Conservation (phyloP, 2,888 invertebrate species). For the Himalopsyche japonica region DNA sequence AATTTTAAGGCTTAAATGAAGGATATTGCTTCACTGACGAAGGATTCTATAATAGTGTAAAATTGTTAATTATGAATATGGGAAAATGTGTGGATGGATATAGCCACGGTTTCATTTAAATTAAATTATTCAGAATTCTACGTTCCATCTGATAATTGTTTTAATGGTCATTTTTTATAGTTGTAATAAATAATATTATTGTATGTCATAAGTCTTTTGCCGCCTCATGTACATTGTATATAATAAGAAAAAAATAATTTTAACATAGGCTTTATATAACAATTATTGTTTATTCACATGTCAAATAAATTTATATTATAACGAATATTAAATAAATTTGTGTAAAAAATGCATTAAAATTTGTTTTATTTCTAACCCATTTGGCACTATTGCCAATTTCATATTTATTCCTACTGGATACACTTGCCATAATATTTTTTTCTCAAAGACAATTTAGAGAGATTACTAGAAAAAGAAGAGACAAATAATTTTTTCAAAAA, state of each 20-base stretch:
- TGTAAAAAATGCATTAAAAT: slow-evolving; percentile 32
- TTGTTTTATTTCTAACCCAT: slow-evolving; percentile 15
- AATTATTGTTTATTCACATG: slow-evolving; percentile 37
- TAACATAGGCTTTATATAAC: slow-evolving; percentile 35
- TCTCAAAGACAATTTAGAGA: too few relatives aligned
- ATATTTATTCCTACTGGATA: too few relatives aligned
- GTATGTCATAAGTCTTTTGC: slow-evolving; percentile 1
- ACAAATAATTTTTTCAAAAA: too few relatives aligned
- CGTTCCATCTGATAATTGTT: not conserved
- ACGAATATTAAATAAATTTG: slow-evolving; percentile 39
- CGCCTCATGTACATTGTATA: slow-evolving; percentile 13
- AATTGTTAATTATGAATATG: too few relatives aligned
- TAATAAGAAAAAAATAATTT: slow-evolving; percentile 28
- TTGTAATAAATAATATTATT: not conserved
- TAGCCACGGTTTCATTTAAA: not conserved
- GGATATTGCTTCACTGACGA: too few relatives aligned
- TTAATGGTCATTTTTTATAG: not conserved
- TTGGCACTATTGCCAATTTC: not conserved
- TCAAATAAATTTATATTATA: slow-evolving; percentile 39
- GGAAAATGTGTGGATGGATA: too few relatives aligned
- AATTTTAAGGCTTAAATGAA: too few relatives aligned
- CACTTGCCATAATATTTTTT: too few relatives aligned
- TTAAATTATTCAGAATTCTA: slow-evolving; percentile 8
- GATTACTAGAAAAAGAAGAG: too few relatives aligned
- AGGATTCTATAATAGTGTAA: too few relatives aligned